phyloP scores from a whole-genome alignment of 2,797 vertebrate species.

The Hemibagrus guttatus region DNA sequence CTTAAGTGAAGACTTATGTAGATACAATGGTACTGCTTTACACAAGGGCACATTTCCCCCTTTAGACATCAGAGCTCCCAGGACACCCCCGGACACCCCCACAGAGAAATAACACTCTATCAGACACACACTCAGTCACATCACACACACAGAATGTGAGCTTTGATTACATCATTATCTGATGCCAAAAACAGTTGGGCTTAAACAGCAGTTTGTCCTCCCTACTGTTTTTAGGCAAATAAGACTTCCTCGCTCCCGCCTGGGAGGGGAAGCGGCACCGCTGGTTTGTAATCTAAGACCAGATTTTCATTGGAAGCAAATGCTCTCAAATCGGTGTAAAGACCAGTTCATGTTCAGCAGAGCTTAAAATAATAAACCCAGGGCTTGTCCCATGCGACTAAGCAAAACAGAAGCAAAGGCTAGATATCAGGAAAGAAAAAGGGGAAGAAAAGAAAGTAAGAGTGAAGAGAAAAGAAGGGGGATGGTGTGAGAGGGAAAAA shows the following conservation, averaged over 20 bases:
- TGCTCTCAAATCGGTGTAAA: constrained; percentile 99
- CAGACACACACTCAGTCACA: constrained; percentile 30
- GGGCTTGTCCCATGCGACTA: constrained; percentile 84
- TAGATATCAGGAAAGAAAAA: constrained; percentile 66
- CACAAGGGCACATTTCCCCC: constrained; percentile 72
- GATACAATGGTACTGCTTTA: constrained; percentile 88
- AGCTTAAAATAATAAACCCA: constrained; percentile 99
- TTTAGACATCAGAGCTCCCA: constrained; percentile 75
- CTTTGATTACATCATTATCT: constrained; percentile 97
- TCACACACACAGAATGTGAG: constrained; percentile 75
- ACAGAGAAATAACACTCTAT: constrained; percentile 28
- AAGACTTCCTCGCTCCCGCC: constrained; percentile 84
- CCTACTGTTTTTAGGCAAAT: constrained; percentile 95
- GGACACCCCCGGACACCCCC: constrained; percentile 31
- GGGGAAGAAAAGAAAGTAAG: constrained; percentile 21
- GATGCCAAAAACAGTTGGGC: constrained; percentile 87
- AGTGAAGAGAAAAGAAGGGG: constrained; percentile 12
- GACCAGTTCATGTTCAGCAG: constrained; percentile 96
- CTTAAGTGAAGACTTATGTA: constrained; percentile 92
- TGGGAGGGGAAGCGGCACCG: constrained; percentile 83
- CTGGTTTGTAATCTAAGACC: constrained; percentile 98
- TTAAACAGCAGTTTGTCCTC: constrained; percentile 93
- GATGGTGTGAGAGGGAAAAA: constrained; percentile 45
- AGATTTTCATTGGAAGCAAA: constrained; percentile 99
- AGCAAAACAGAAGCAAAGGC: constrained; percentile 83